Base-by-base conservation (phyloP, 2,888 invertebrate genomes). In the Plusia festucae region DNA sequence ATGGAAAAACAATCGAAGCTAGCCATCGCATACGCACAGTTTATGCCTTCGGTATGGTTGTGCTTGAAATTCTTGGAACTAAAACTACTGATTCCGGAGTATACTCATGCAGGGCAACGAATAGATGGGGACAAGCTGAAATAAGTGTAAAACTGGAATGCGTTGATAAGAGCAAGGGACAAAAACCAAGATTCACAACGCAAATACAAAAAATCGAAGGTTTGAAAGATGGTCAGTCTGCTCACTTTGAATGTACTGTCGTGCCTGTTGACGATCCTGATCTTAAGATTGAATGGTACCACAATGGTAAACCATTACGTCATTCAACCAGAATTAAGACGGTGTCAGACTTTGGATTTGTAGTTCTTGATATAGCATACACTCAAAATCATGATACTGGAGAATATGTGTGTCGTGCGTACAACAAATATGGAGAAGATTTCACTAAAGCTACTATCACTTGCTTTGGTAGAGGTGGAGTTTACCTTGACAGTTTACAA, bases 11-110 rank as follows among this genome's bases (percentile, higher is more conserved):
- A 1, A 95, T 98, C 70, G 97, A 98, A 88, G 98, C 98, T 51
- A 98, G 98, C 90, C 98, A 99, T 88, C 97, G 99, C 73, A 97
- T 97, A 69, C 96, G 98, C 86, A 99, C 99, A 13, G 98, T 99
- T 15, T 98, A 99, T 88, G 99, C 99, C 16, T 99, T 99, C 89
- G 99, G 99, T 61, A 99, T 99, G 97, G 99, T 99, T 22, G 98
- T 99, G 52, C 96, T 99, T 51, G 99, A 99, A 95, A 98, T 99
- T 80, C 96, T 98, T 20, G 99, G 99, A 71, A 98, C 98, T 0
- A 98, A 98, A 88, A 97, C 97, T 66, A 97, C 98, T 88, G 99
- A 99, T 91, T 97, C 98, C 27, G 99, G 99, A 51, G 97, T 96
- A 30, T 99, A 98, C 88, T 97, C 97, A 0, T 99, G 98, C 88